These are phyloP conservation scores for Choristoneura fumiferana DNA, from an alignment of 1,140 invertebrate species.

Conservation along the genomic window DNA sequence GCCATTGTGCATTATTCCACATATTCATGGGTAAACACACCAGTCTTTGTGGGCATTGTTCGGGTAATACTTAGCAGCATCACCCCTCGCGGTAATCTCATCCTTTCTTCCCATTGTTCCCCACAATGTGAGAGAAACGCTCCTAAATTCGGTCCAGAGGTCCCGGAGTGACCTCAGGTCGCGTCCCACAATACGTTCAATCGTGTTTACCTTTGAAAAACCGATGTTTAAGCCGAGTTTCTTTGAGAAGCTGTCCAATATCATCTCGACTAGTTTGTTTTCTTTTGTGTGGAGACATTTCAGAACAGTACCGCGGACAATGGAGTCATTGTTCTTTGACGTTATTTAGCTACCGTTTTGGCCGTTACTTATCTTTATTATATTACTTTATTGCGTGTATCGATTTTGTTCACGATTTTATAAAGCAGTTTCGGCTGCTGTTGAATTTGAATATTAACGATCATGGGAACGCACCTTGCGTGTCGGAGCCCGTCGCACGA, in stretches of 20 bases:
- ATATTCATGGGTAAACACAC: conserved; percentile 76
- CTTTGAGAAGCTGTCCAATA: conserved; percentile 26
- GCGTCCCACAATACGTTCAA: conserved; percentile 47
- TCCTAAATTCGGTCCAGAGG: conserved; percentile 62
- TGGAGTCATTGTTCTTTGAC: conserved; percentile 56
- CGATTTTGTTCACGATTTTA: conserved; percentile 64
- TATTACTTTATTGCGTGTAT: conserved; percentile 44
- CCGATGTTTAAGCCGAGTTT: conserved; percentile 62
- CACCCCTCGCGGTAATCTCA: conserved; percentile 62
- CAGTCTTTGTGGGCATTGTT: conserved; percentile 70
- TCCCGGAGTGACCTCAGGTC: conserved; percentile 63
- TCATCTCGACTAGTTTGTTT: conserved; percentile 25
- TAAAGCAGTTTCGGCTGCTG: conserved; percentile 52
- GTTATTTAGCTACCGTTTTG: conserved; percentile 65
- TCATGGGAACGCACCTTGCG: conserved; percentile 50
- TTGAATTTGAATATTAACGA: conserved; percentile 61
- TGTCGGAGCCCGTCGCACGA: conserved; percentile 3
- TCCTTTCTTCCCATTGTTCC: conserved; percentile 57
- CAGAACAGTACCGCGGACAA: conserved; percentile 56
- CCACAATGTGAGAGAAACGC: conserved; percentile 47
- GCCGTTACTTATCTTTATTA: conserved; percentile 55
- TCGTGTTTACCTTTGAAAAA: conserved; percentile 57
- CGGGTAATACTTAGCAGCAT: conserved; percentile 71
- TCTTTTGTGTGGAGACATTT: conserved; percentile 41
- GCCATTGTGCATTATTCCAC: conserved; percentile 65